Conservation (phyloP, 2,113 vertebrate species). For the Aptenodytes patagonicus region DNA sequence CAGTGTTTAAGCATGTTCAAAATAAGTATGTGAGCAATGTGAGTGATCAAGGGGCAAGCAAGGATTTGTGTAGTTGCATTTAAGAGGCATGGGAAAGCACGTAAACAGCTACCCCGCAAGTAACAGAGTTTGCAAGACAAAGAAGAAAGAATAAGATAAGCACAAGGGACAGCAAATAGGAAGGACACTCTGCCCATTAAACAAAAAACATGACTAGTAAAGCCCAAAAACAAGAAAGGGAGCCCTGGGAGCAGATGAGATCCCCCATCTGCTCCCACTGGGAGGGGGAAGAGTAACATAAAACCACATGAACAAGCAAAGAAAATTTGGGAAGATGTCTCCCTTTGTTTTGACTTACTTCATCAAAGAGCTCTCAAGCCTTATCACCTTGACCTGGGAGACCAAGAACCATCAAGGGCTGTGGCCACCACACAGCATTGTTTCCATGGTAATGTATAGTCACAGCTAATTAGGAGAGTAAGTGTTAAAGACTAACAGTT, state of each 20-base stretch:
- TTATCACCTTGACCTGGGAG: not conserved
- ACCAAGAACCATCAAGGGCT: not conserved
- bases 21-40: not conserved
- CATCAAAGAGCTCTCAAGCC: not conserved
- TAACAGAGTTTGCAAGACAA: not conserved
- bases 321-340: not conserved
- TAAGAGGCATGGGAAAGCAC: not conserved
- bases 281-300: not conserved
- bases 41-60: not conserved
- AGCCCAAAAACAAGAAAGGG: not conserved
- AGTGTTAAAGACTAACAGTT: not conserved
- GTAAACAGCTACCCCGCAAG: not conserved
- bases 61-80: not conserved
- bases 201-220: not conserved
- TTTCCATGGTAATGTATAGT: not conserved
- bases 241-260: not conserved
- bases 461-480: not conserved
- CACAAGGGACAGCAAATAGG: not conserved
- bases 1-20: not conserved
- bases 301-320: not conserved
- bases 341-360: not conserved
- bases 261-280: accelerated
- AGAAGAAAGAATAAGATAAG: not conserved
- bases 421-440: not conserved
- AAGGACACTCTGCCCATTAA: not conserved